Base-by-base conservation (phyloP, 2,797 vertebrate species). In the Anguilla obscura region DNA sequence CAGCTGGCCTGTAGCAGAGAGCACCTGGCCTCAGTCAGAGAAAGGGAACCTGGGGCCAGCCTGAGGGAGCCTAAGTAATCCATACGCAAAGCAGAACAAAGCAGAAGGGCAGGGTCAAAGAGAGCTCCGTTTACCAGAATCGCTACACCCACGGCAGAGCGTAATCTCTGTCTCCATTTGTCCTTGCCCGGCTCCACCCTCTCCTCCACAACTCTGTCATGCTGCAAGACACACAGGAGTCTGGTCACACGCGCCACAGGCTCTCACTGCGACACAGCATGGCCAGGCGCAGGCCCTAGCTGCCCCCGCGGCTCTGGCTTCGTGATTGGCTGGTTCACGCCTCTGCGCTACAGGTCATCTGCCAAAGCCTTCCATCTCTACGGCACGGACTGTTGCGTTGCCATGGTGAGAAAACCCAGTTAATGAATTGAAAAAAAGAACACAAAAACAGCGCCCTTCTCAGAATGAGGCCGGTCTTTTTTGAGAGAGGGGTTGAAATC, bases 111-210 rank as follows among this genome's bases (percentile, higher is more conserved):
- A 50, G 50, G 58, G 63, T 45, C 66, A 12, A 82, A 63, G 52
- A 84, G 74, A 84, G 89, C 89, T 86, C 89, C 92, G 93, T 96
- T 79, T 96, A 96, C 96, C 95, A 94, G 93, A 91, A 91, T 93
- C 90, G 93, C 95, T 93, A 94, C 92, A 93, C 94, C 90, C 95
- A 96, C 94, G 90, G 95, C 93, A 93, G 95, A 96, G 92, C 96
- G 93, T 45, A 97, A 94, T 90, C 94, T 96, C 93, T 95, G 94
- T 93, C 94, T 96, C 96, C 96, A 96, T 96, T 95, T 97, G 93
- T 96, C 95, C 94, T 96, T 96, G 94, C 93, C 94, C 93, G 94
- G 94, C 91, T 95, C 94, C 92, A 93, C 92, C 92, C 94, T 91
- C 50, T 95, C 95, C 93, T 96, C 95, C 93, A 93, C 94, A 88